Evolutionary conservation across 2,888 invertebrate genomes (phyloP).

Genomic region (Chrysopilus asiliformis): DNA sequence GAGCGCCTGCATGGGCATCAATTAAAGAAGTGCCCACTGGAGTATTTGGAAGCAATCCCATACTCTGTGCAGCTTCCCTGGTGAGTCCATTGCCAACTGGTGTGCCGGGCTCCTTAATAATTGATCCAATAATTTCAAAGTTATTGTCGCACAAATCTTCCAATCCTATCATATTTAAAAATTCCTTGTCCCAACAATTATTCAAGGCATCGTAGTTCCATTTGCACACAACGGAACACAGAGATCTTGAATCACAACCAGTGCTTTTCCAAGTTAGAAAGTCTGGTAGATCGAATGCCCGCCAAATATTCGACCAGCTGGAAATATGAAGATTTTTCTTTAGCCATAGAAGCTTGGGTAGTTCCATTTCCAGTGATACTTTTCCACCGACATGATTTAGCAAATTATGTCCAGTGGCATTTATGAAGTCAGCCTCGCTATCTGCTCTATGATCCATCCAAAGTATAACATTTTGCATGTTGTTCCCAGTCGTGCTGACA

Average conservation of each 20-base stretch:
- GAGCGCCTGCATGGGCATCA: slow-evolving; percentile 89
- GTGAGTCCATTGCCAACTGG: slow-evolving; percentile 52
- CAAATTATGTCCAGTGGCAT: slow-evolving; percentile 57
- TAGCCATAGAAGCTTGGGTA: slow-evolving; percentile 87
- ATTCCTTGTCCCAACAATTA: slow-evolving; percentile 61
- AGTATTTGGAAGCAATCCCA: slow-evolving; percentile 57
- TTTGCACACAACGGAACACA: slow-evolving; percentile 88
- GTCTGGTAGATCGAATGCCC: slow-evolving; percentile 86
- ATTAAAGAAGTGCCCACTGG: slow-evolving; percentile 82
- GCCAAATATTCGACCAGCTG: slow-evolving; percentile 53
- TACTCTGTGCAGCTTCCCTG: slow-evolving; percentile 46
- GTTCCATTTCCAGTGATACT: slow-evolving; percentile 94
- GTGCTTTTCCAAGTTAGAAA: slow-evolving; percentile 89
- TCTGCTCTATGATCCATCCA: slow-evolving; percentile 90
- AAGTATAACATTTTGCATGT: slow-evolving; percentile 70
- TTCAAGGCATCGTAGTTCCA: slow-evolving; percentile 72
- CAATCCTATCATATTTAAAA: slow-evolving; percentile 58
- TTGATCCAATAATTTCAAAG: slow-evolving; percentile 54
- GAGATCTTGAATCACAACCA: slow-evolving; percentile 59
- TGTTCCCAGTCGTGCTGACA: slow-evolving; percentile 50
- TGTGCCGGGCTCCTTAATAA: slow-evolving; percentile 57
- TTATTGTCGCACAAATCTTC: slow-evolving; percentile 54
- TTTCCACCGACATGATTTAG: slow-evolving; percentile 80
- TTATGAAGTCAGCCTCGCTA: slow-evolving; percentile 67
- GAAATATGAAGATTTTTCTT: slow-evolving; percentile 55